phyloP scores from a whole-genome alignment of 1,140 invertebrate genomes.

The Atta colombica region DNA sequence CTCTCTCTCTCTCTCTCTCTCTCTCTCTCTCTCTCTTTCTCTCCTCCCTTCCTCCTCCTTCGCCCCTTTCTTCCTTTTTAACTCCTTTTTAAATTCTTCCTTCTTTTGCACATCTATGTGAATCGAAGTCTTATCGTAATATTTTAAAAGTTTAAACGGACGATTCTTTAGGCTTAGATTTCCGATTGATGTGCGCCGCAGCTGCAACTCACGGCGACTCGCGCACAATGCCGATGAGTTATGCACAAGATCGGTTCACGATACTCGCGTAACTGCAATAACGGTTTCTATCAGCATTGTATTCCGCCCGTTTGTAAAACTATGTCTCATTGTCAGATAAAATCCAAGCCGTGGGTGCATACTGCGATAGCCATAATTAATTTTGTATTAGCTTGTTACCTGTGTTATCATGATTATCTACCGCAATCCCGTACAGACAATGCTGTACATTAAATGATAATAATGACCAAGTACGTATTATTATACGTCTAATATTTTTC shows the following conservation, averaged over 20 bases:
- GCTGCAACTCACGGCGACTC: slow-evolving; percentile 32
- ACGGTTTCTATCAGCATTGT: slow-evolving; percentile 50
- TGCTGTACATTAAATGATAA: not conserved
- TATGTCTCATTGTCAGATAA: slow-evolving; percentile 18
- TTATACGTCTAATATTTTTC: not conserved
- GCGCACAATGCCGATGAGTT: slow-evolving; percentile 54
- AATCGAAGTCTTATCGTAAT: not conserved
- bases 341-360: slow-evolving; percentile 19
- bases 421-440: not conserved
- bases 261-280: slow-evolving; percentile 35
- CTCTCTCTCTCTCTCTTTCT: not conserved
- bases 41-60: not conserved
- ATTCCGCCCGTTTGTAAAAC: slow-evolving; percentile 2
- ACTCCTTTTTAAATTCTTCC: not conserved
- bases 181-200: slow-evolving; percentile 43
- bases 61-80: not conserved
- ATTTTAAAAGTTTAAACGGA: slow-evolving; percentile 35
- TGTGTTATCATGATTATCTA: slow-evolving; percentile 11
- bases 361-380: slow-evolving; percentile 21
- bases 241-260: slow-evolving; percentile 51
- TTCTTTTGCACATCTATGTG: not conserved
- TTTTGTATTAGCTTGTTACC: slow-evolving; percentile 36
- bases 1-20: not conserved
- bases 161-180: not conserved
- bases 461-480: not conserved